Base-by-base conservation (phyloP, 2,113 vertebrate genomes). In the Anolis carolinensis region DNA sequence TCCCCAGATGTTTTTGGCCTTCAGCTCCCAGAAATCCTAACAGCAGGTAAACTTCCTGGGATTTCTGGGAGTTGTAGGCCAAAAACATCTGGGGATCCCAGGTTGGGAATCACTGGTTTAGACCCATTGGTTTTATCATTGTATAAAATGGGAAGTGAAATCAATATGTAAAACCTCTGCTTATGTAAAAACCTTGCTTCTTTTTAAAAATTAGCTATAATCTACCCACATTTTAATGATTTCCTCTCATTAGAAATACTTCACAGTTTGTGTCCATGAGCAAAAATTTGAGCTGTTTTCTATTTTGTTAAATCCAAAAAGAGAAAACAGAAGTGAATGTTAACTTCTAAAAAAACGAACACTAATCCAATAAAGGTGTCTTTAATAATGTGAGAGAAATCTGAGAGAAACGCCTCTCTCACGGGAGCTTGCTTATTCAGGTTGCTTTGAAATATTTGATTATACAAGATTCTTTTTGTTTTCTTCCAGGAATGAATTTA, bases 401-500 rank as follows among this genome's bases (percentile, higher is more conserved):
- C 95, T 74, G 93, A 93, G 93, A 95, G 93, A 95, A 96, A 95
- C 93, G 88, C 88, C 91, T 93, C 90, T 94, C 95, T 94, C 95
- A 39, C 52, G 95, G 95, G 95, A 96, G 85, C 92, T 27, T 89
- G 89, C 92, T 93, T 95, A 93, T 96, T 97, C 96, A 95, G 92
- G 92, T 95, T 96, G 94, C 95, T 93, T 79, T 81, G 90, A 68
- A 93, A 93, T 94, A 89, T 96, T 95, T 96, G 95, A 94, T 97
- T 96, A 97, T 95, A 97, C 97, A 97, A 95, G 92, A 96, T 96
- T 94, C 95, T 96, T 97, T 97, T 97, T 97, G 95, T 97, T 97
- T 96, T 92, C 94, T 97, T 95, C 91, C 94, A 98, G 97, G 96
- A 98, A 97, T 88, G 97, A 97, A 90, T 97, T 98, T 98, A 97